Base-by-base conservation (phyloP, 2,888 invertebrate genomes). In the Teleiodes luculella region DNA sequence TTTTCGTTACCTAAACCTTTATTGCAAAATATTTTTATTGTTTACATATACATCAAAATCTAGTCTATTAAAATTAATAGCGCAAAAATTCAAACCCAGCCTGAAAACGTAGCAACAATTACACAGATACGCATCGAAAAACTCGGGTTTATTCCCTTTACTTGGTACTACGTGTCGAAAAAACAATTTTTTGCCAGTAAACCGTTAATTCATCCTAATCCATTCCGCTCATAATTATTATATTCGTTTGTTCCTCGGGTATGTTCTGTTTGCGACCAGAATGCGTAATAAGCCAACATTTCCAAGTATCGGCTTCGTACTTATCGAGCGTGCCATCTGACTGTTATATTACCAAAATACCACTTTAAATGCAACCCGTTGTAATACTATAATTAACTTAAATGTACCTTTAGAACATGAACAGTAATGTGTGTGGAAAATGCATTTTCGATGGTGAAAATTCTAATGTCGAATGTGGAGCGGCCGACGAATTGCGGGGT, bases 281-380 rank as follows among this genome's bases (percentile, higher is more conserved):
- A 87, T 89, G 78, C 80, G 76, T 83, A 88, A 88, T 89, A 78
- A 83, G 81, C 70, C 62, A 73, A 71, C 75, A 79, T 83, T 88
- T 89, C 87, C 82, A 76, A 82, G 88, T 88, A 89, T 83, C 80
- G 74, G 70, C 74, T 75, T 75, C 72, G 80, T 72, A 77, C 74
- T 79, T 86, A 88, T 88, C 88, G 77, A 76, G 82, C 87, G 87
- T 88, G 85, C 88, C 84, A 88, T 88, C 88, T 83, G 80, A 87
- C 88, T 86, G 83, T 86, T 86, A 86, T 86, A 86, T 87, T 88
- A 87, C 87, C 86, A 81, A 88, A 89, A 89, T 86, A 84, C 83
- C 78, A 81, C 82, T 85, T 84, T 80, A 86, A 87, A 87, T 84
- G 80, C 88, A 84, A 73, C 77, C 76, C 76, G 66, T 62, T 74